Base-by-base conservation (phyloP, 2,797 vertebrate genomes). In the Peromyscus aztecus region DNA sequence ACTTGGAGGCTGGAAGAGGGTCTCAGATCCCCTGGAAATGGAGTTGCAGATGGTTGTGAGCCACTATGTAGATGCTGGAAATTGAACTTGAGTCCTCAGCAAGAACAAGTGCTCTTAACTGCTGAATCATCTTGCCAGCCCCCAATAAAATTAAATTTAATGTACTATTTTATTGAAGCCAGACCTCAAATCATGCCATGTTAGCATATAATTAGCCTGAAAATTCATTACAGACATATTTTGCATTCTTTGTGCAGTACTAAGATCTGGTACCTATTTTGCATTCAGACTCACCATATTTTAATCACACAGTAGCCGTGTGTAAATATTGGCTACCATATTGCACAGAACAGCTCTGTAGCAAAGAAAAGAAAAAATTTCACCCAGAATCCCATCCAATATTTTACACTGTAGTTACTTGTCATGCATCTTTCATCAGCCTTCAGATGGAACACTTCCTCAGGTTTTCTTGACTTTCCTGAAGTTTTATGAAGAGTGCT, bases 301-400 rank as follows among this genome's bases (percentile, higher is more conserved):
- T 96, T 34, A 85, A 27, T 89, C 52, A 75, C 49, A 27, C 19
- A 7, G 40, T 73, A 67, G 59, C 78, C 69, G 6, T 83, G 40
- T 27, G 0, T 49, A 76, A 55, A 52, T 69, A 29, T 21, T 75
- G 57, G 34, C 4, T 37, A 17, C 73, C 34, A 31, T 43, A 65
- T 82, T 40, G 21, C 13, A 86, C 63, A 73, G 21, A 57, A 91
- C 29, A 81, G 65, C 57, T 96, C 65, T 67, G 34, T 67, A 55
- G 67, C 93, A 94, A 96, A 49, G 81, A 80, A 95, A 78, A 61
- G 52, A 81, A 75, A 92, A 80, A 29, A 27, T 13, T 83, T 81
- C 7, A 76, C 91, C 57, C 73, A 91, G 34, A 52, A 93, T 86
- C 17, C 11, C 31, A 63, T 55, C 43, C 57, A 49, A n/a, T 57